phyloP scores from a whole-genome alignment of 2,888 invertebrate species.

The Petrolisthes manimaculis region DNA sequence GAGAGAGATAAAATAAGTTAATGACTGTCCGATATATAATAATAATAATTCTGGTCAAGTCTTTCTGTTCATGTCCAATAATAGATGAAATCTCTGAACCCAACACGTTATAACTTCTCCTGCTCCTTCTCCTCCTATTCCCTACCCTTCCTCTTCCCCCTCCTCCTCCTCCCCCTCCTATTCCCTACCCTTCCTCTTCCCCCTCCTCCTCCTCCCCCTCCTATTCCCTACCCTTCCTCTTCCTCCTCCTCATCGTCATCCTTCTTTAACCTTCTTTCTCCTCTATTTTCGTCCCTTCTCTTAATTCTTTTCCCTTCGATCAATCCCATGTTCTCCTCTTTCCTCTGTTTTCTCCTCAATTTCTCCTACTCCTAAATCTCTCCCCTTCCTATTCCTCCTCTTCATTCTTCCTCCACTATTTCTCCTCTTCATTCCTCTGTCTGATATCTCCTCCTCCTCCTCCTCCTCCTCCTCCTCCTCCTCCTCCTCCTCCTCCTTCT shows the following conservation, averaged over 20 bases:
- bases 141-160: neutral
- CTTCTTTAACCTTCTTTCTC: neutral
- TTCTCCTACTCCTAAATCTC: neutral
- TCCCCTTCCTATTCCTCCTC: neutral
- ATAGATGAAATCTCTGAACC: no score
- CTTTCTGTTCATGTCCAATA: no score
- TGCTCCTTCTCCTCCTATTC: neutral
- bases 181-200: neutral
- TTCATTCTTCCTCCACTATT: neutral
- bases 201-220: neutral
- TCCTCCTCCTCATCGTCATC: no score
- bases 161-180: neutral
- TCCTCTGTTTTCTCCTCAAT: neutral
- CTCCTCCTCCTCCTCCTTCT: slow-evolving; percentile 2
- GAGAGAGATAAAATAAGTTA: no score
- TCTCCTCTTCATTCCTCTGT: neutral
- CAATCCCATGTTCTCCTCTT: neutral
- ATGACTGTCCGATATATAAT: no score
- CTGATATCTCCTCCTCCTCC: neutral
- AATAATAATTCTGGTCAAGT: no score
- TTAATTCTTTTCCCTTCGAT: neutral
- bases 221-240: neutral
- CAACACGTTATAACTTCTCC: no score
- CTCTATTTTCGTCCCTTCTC: neutral
- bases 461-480: neutral